Conservation (phyloP, 1,140 invertebrate genomes). For the Choristoneura fumiferana region DNA sequence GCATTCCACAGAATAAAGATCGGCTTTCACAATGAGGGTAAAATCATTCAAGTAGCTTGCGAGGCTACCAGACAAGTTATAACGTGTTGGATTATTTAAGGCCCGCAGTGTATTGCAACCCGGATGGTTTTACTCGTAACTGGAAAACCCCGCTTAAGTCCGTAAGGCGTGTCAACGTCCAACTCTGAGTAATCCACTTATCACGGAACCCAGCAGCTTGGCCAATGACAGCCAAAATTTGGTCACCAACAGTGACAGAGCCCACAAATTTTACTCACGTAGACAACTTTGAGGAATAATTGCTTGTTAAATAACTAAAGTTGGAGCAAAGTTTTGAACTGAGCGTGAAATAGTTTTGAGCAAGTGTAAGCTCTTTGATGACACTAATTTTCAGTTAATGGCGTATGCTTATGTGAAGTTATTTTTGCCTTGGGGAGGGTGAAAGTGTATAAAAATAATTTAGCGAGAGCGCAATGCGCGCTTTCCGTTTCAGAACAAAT, state of each 20-base stretch:
- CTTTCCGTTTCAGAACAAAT: too few species aligned
- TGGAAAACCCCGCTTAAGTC: too few species aligned
- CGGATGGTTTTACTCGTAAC: too few species aligned
- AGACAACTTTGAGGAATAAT: slow-evolving; percentile 15
- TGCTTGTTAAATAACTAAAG: slow-evolving; percentile 15
- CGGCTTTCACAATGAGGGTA: too few species aligned
- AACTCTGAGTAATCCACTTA: slow-evolving; percentile 34
- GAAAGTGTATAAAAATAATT: too few species aligned
- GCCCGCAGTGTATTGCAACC: too few species aligned
- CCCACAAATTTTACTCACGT: slow-evolving; percentile 29
- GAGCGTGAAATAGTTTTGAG: not conserved
- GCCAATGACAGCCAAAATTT: slow-evolving; percentile 31
- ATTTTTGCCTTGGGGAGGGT: too few species aligned
- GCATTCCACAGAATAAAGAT: too few species aligned
- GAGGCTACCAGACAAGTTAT: too few species aligned
- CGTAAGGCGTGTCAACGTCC: slow-evolving; percentile 24
- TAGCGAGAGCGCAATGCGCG: too few species aligned
- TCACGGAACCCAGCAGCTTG: slow-evolving; percentile 23
- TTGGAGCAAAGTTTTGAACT: slow-evolving; percentile 12
- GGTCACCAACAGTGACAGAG: slow-evolving; percentile 18
- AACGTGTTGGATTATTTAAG: too few species aligned
- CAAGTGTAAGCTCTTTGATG: slow-evolving; percentile 4
- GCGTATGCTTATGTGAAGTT: not conserved
- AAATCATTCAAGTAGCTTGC: too few species aligned
- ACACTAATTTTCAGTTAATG: not conserved